Base-by-base conservation (phyloP, 2,797 vertebrate species). In the Tapirus indicus region DNA sequence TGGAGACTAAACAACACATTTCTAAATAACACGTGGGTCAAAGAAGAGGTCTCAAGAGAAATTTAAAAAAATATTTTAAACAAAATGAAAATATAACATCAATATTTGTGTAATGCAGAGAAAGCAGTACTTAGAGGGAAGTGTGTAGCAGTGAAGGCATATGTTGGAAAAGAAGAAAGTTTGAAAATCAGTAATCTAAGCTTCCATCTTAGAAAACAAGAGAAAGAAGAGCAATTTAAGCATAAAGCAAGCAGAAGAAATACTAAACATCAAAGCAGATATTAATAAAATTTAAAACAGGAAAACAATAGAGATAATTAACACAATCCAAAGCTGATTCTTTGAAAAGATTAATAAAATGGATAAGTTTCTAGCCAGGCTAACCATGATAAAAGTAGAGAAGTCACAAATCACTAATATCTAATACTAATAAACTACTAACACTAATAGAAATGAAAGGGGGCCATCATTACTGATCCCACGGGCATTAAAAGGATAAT, bases 401-500 rank as follows among this genome's bases (percentile, higher is more conserved):
- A 66, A 20, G 14, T 52, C 18, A 58, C 44, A 47, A 78, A 72
- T 41, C 20, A 64, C 74, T 60, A 13, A 27, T 5, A 21, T 14
- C 56, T 52, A 52, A 52, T 52, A 52, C 49, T 13, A 52, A 52
- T 52, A 52, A 52, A 52, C 13, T 52, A 52, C 49, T 52, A 14
- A 52, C 13, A 52, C 49, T 52, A 14, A 52, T 52, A 66, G 56
- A 68, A 41, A 47, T 6, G 10, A 54, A 35, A 27, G 18, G 17
- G 2, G 4, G 3, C 7, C 13, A 1, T 9, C 2, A 12, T 16
- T 47, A 4, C 56, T 12, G 27, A 62, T 10, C 7, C 10, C 29
- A 52, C 1, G 3, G n/a, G 29, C 12, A 11, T 18, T 68, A 11
- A 68, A 18, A 68, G 32, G 32, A 16, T n/a, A 68, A 2, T 23